Evolutionary conservation across 2,888 invertebrate genomes (phyloP).

Genomic region (Nyleta sp.): DNA sequence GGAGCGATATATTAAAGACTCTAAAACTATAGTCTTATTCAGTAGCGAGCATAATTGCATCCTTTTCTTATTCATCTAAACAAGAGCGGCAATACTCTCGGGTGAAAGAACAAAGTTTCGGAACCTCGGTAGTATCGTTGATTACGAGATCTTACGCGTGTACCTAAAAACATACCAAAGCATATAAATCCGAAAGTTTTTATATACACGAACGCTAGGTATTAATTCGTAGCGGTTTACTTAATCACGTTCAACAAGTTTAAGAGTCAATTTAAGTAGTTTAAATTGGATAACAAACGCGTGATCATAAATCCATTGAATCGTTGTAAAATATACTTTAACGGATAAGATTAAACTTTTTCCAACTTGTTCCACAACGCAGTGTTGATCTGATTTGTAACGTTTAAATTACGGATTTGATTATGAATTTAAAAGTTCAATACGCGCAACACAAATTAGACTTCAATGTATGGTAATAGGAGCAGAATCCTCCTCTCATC

Average conservation of each 20-base stretch:
- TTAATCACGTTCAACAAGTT: constrained; percentile 50
- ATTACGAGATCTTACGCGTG: constrained; percentile 29
- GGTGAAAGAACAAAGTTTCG: constrained; percentile 36
- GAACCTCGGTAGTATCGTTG: constrained; percentile 28
- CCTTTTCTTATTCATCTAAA: constrained; percentile 35
- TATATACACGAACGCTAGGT: constrained; percentile 9
- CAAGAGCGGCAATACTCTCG: constrained; percentile 2
- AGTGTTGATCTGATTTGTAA: constrained; percentile 18
- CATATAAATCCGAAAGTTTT: constrained; percentile 34
- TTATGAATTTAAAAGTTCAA: constrained; percentile 17
- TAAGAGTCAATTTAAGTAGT: constrained; percentile 40
- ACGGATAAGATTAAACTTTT: constrained; percentile 21
- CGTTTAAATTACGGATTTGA: constrained; percentile 18
- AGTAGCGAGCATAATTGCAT: constrained; percentile 21
- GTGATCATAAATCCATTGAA: constrained; percentile 32
- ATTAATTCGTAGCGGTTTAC: constrained; percentile 42
- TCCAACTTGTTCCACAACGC: neutral
- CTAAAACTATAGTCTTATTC: constrained; percentile 18
- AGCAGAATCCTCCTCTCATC: neutral
- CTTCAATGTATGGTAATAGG: constrained; percentile 9
- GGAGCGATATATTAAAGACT: constrained; percentile 19
- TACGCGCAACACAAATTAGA: neutral
- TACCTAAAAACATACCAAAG: constrained; percentile 12
- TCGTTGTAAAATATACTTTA: constrained; percentile 16
- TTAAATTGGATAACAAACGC: constrained; percentile 29